Conservation (phyloP, 30 jellyfish, hydroid and myxozoan species). For the Rhopilema esculentum region DNA sequence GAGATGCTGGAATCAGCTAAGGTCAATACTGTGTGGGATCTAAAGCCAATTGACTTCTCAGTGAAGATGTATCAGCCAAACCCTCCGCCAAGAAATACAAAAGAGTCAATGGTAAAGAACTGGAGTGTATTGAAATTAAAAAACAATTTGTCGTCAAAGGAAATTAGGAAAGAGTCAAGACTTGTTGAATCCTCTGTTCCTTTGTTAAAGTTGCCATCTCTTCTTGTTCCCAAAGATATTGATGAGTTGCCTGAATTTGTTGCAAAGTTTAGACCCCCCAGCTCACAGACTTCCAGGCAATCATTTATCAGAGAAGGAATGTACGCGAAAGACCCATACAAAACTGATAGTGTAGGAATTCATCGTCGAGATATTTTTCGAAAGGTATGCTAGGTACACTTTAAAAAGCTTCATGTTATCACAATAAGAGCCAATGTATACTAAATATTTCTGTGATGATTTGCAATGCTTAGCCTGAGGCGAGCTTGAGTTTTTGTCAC, state of each 20-base stretch:
- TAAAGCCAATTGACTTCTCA: slow-evolving; percentile 59
- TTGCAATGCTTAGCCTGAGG: too few species aligned
- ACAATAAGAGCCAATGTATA: too few species aligned
- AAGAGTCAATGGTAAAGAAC: slow-evolving; percentile 27
- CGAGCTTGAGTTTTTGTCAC: too few species aligned
- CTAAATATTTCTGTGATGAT: too few species aligned
- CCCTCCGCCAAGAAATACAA: slow-evolving; percentile 46
- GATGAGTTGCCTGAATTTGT: slow-evolving; percentile 19
- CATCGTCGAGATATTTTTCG: slow-evolving; percentile 50
- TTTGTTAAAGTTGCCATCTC: slow-evolving; percentile 34
- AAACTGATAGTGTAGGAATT: slow-evolving; percentile 45
- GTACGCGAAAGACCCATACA: slow-evolving; percentile 20
- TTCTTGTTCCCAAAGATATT: slow-evolving; percentile 7
- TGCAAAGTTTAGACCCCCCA: slow-evolving; percentile 43
- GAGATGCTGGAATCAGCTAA: slow-evolving; percentile 13
- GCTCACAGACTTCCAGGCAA: slow-evolving; percentile 35
- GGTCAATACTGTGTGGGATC: slow-evolving; percentile 58
- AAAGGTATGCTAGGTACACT: slow-evolving; percentile 10
- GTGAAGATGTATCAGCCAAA: slow-evolving; percentile 50
- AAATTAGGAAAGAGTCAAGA: neutral
- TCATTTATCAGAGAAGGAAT: slow-evolving; percentile 31
- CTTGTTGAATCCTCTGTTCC: slow-evolving; percentile 44
- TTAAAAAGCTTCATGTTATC: neutral
- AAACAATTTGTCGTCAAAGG: neutral
- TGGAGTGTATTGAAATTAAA: neutral